Conservation (phyloP, 2,797 vertebrate species). For the Enteromius viviparus region DNA sequence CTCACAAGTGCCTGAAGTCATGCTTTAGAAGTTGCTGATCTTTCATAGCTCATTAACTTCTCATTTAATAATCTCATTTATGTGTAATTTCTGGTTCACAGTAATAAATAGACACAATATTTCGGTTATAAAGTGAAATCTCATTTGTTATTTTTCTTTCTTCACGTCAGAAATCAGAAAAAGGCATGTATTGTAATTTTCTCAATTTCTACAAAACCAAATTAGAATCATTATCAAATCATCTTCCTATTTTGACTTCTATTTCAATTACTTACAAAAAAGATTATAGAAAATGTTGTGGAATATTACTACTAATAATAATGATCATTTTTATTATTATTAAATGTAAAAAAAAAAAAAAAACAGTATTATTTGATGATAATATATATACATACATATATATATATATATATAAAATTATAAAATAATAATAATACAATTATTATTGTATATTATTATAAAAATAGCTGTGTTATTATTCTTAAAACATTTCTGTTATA, state of each 20-base stretch:
- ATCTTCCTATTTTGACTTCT: neutral
- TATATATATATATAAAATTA: neutral
- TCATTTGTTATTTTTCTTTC: neutral
- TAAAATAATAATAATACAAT: neutral
- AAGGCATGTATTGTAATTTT: neutral
- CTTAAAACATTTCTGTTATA: too few species aligned
- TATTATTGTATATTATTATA: neutral
- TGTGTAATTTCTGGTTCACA: neutral
- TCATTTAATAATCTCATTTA: neutral
- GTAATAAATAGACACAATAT: neutral
- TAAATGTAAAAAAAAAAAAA: neutral
- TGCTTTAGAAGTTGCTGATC: neutral
- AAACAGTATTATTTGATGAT: neutral
- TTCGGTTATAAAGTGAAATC: neutral
- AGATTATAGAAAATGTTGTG: neutral
- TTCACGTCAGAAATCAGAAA: neutral
- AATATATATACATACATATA: neutral
- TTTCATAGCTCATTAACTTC: neutral
- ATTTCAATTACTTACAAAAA: neutral
- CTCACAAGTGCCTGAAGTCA: neutral
- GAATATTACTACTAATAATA: neutral
- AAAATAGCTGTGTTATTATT: too few species aligned
- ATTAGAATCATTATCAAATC: neutral
- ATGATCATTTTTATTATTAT: neutral
- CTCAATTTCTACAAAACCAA: neutral